Evolutionary conservation across 1,140 invertebrate species (phyloP).

Genomic region (Parasteatoda tepidariorum): DNA sequence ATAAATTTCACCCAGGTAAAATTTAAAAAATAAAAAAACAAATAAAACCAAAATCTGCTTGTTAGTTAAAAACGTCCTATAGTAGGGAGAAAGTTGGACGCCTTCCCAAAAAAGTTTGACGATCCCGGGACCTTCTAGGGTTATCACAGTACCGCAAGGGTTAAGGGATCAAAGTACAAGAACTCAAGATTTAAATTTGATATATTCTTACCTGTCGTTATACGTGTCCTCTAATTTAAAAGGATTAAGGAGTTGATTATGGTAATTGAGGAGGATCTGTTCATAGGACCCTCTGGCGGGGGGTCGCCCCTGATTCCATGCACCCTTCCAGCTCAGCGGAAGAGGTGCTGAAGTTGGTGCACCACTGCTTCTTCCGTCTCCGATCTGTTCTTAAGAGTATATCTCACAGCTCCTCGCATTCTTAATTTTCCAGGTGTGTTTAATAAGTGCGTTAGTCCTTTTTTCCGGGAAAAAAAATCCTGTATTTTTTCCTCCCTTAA

Average conservation of each 20-base stretch:
- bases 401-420: conserved; percentile 21
- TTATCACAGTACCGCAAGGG: background rate
- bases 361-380: conserved; percentile 14
- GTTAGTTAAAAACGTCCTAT: no score
- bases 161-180: no score
- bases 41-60: no score
- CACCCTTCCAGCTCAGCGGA: conserved; percentile 44
- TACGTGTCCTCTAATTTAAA: background rate
- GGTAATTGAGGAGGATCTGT: conserved; percentile 2
- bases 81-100: background rate
- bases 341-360: conserved; percentile 16
- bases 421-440: background rate
- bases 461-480: background rate
- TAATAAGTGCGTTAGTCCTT: background rate
- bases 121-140: background rate
- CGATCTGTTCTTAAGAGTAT: background rate
- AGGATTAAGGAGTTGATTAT: conserved; percentile 1
- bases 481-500: background rate
- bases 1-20: no score
- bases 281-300: conserved; percentile 46
- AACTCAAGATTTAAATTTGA: no score
- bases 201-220: background rate
- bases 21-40: no score
- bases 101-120: background rate
- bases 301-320: conserved; percentile 36